Evolutionary conservation across 2,888 invertebrate species (phyloP).

Genomic region (Apamea crenata): DNA sequence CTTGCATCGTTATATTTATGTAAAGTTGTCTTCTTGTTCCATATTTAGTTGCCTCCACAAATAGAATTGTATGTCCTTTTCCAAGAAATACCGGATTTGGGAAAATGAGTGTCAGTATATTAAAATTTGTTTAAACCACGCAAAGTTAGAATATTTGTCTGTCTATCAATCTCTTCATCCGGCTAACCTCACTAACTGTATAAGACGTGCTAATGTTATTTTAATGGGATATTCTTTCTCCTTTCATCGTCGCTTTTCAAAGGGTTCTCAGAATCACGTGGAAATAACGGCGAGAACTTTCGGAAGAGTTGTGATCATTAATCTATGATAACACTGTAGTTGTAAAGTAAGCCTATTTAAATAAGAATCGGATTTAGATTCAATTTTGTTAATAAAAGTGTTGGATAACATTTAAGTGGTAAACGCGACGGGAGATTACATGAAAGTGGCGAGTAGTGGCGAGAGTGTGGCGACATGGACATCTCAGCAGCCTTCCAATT

Average conservation of each 20-base stretch:
- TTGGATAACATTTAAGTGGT: constrained; percentile 51
- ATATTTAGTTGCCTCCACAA: background rate
- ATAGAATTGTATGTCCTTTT: background rate
- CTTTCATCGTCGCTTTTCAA: constrained; percentile 25
- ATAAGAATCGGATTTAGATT: constrained; percentile 28
- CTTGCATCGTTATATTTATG: constrained; percentile 13
- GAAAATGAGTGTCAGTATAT: background rate
- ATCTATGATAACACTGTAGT: constrained; percentile 9
- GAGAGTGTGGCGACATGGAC: constrained; percentile 69
- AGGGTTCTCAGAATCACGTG: constrained; percentile 20
- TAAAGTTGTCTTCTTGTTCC: constrained; percentile 11
- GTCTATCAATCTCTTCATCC: constrained; percentile 27
- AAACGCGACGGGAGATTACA: constrained; percentile 56
- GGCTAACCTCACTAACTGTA: constrained; percentile 9
- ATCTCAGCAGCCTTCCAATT: constrained; percentile 80
- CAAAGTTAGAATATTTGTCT: constrained; percentile 10
- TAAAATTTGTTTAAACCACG: constrained; percentile 2
- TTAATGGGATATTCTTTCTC: constrained; percentile 47
- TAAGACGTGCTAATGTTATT: constrained; percentile 37
- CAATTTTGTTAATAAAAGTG: constrained; percentile 46
- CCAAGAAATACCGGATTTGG: background rate
- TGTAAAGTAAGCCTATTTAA: constrained; percentile 25
- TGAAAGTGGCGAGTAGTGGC: constrained; percentile 60
- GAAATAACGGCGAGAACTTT: constrained; percentile 11
- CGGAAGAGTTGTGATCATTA: constrained; percentile 7